These are phyloP conservation scores for Melitaea cinxia DNA, from an alignment of 1,140 invertebrate species.

Conservation along the genomic window DNA sequence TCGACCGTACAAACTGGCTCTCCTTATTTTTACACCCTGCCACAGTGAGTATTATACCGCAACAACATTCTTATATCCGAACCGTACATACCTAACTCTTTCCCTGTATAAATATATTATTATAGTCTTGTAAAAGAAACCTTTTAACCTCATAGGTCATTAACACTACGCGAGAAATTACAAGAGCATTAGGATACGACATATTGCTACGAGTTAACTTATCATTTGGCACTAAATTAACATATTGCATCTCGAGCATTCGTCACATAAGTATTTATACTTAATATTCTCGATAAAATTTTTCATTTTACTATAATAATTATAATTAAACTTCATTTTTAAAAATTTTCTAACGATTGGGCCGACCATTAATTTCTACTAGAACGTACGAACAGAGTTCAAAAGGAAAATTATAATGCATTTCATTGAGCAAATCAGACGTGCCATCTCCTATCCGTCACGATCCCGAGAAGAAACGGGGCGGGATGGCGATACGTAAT, in stretches of 20 bases:
- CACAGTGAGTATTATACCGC: conserved; percentile 77
- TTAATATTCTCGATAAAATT: conserved; percentile 57
- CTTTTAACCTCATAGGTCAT: conserved; percentile 77
- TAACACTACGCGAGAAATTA: conserved; percentile 79
- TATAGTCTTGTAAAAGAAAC: conserved; percentile 81
- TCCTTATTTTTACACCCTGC: conserved; percentile 75
- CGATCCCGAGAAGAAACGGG: conserved; percentile 37
- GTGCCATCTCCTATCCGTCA: conserved; percentile 44
- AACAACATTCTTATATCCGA: conserved; percentile 76
- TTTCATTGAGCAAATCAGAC: conserved; percentile 72
- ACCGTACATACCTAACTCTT: conserved; percentile 79
- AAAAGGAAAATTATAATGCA: conserved; percentile 52
- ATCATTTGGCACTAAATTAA: conserved; percentile 82
- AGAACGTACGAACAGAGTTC: conserved; percentile 55
- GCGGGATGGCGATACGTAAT: conserved; percentile 44
- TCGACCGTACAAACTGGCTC: conserved; percentile 11
- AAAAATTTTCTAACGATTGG: conserved; percentile 63
- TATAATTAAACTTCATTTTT: conserved; percentile 64
- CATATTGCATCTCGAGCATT: conserved; percentile 80
- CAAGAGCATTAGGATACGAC: conserved; percentile 78
- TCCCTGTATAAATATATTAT: conserved; percentile 80
- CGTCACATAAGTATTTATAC: conserved; percentile 70
- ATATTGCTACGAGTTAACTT: conserved; percentile 81
- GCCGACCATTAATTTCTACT: conserved; percentile 53
- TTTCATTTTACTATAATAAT: conserved; percentile 57